These are phyloP conservation scores for Bombyx mandarina DNA, from an alignment of 1,140 invertebrate species.

Conservation along the genomic window DNA sequence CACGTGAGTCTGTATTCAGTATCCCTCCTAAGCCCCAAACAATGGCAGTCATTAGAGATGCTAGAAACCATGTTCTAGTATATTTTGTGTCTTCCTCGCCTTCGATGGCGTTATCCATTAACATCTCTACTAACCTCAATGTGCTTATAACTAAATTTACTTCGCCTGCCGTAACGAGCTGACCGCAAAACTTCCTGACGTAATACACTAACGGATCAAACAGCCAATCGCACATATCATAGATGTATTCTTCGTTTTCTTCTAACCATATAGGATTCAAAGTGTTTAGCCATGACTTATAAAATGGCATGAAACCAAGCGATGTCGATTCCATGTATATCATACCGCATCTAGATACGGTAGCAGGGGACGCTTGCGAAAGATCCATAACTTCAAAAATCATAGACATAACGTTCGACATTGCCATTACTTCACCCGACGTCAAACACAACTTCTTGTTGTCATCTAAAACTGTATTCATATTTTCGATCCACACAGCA, in stretches of 20 bases:
- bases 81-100: constrained; percentile 78
- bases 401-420: constrained; percentile 89
- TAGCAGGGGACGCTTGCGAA: constrained; percentile 89
- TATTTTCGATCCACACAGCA: constrained; percentile 96
- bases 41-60: constrained; percentile 81
- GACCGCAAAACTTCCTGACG: constrained; percentile 76
- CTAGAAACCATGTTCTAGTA: constrained; percentile 79
- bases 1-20: constrained; percentile 79
- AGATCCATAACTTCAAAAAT: constrained; percentile 96
- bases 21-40: constrained; percentile 89
- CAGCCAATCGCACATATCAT: constrained; percentile 82
- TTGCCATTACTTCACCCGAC: constrained; percentile 91
- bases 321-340: constrained; percentile 90
- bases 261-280: constrained; percentile 76
- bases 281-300: constrained; percentile 83
- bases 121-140: constrained; percentile 82
- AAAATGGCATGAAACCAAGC: constrained; percentile 79
- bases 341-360: constrained; percentile 95
- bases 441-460: constrained; percentile 93
- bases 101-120: constrained; percentile 79
- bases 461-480: constrained; percentile 95
- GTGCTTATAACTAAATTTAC: constrained; percentile 81
- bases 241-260: constrained; percentile 74
- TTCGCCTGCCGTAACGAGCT: constrained; percentile 81
- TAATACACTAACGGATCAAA: constrained; percentile 79